These are phyloP conservation scores for Montipora capitata DNA, from an alignment of 92 coral and sea anemone species.

Conservation along the genomic window DNA sequence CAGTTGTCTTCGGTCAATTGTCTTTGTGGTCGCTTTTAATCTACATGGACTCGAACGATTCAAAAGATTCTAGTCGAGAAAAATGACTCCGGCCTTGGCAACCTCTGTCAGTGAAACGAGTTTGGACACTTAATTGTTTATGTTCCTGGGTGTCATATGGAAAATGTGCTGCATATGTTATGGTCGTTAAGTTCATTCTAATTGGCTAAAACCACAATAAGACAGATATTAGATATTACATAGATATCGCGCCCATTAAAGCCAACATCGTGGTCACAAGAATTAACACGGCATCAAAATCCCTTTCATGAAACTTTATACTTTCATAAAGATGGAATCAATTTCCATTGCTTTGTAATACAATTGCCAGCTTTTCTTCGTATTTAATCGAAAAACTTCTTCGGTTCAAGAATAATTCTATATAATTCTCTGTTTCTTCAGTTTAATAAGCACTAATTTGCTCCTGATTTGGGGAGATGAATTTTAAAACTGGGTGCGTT, in stretches of 20 bases:
- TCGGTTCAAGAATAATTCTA: background rate
- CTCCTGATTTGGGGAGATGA: background rate
- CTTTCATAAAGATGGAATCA: too few species aligned
- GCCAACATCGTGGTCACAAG: constrained; percentile 38
- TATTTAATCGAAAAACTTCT: background rate
- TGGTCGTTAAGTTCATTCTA: background rate
- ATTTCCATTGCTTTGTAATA: background rate
- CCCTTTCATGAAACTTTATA: background rate
- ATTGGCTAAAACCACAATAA: constrained; percentile 36
- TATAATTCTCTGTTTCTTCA: background rate
- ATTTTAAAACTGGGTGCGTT: background rate
- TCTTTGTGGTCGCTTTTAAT: background rate
- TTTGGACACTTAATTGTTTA: constrained; percentile 2
- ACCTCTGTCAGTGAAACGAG: background rate
- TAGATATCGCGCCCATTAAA: background rate
- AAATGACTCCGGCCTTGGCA: constrained; percentile 14
- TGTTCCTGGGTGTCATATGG: background rate
- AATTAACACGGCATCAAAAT: background rate
- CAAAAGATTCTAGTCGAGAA: background rate
- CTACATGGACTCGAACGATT: background rate
- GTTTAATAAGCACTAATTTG: background rate
- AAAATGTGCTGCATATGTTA: background rate
- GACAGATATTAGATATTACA: constrained; percentile 1
- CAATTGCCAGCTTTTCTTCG: background rate
- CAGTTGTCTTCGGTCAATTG: background rate